phyloP scores from a whole-genome alignment of 2,888 invertebrate genomes.

The Aspidiotus destructor region DNA sequence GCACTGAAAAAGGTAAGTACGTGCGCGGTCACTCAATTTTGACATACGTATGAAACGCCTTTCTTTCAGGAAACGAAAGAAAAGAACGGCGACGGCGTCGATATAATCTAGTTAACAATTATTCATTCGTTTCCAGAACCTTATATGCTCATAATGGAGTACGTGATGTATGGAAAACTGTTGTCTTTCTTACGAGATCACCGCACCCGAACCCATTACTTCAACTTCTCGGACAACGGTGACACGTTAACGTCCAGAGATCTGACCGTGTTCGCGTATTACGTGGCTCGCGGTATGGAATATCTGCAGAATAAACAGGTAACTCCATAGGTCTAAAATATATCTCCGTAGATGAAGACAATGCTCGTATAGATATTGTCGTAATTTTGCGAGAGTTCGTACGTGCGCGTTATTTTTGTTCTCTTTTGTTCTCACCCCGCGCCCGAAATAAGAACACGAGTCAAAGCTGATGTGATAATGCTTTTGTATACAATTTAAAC shows the following conservation, averaged over 20 bases:
- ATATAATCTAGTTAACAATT: neutral
- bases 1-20: slow-evolving; percentile 63
- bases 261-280: slow-evolving; percentile 68
- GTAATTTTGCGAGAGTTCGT: no score
- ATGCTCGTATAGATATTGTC: neutral
- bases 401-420: no score
- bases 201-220: slow-evolving; percentile 47
- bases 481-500: neutral
- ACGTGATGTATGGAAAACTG: slow-evolving; percentile 72
- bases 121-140: slow-evolving; percentile 52
- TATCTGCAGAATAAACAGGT: slow-evolving; percentile 72
- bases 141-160: slow-evolving; percentile 73
- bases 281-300: slow-evolving; percentile 76
- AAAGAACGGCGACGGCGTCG: neutral
- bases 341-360: neutral
- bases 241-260: slow-evolving; percentile 58
- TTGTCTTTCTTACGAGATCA: slow-evolving; percentile 62
- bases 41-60: neutral
- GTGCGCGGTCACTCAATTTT: neutral
- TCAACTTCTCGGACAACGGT: slow-evolving; percentile 56
- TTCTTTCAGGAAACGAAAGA: neutral
- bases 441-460: no score
- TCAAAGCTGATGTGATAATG: neutral
- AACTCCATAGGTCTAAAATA: slow-evolving; percentile 26
- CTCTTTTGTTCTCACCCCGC: no score